Percentiles rank a stretch among this genome's conserved stretches.
Conservation (phyloP, 2,888 invertebrate species). For the Synanthedon tipuliformis region DNA sequence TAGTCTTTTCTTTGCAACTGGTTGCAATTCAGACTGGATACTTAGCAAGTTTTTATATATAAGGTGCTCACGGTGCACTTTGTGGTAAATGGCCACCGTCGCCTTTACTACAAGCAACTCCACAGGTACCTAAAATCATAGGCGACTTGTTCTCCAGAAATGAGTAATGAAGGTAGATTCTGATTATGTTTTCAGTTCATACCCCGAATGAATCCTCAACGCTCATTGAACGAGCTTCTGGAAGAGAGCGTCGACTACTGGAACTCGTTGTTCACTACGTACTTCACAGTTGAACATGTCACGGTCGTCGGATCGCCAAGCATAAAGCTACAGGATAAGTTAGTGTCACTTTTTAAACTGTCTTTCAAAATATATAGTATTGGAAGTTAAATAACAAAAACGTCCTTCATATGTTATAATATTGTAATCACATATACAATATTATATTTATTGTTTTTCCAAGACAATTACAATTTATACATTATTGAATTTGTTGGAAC, state of each 20-base stretch:
- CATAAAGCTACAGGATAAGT: conserved; percentile 49
- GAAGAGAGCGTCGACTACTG: conserved; percentile 76
- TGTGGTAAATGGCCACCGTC: too few relatives aligned
- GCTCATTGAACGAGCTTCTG: conserved; percentile 70
- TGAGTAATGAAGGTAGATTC: too few relatives aligned
- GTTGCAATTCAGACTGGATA: too few relatives aligned
- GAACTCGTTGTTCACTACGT: conserved; percentile 75
- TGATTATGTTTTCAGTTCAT: conserved; percentile 62
- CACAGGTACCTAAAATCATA: background rate
- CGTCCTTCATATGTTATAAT: background rate
- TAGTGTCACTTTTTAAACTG: conserved; percentile 8
- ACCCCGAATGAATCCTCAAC: conserved; percentile 76
- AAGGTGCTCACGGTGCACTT: too few relatives aligned
- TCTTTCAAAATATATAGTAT: background rate
- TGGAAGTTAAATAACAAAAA: background rate
- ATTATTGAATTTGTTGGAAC: too few relatives aligned
- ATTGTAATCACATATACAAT: too few relatives aligned
- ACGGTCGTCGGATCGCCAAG: conserved; percentile 73
- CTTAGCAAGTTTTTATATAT: too few relatives aligned
- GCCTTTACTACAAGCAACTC: too few relatives aligned
- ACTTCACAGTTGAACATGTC: conserved; percentile 73
- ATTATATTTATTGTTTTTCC: too few relatives aligned
- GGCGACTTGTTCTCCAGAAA: too few relatives aligned
- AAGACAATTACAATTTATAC: too few relatives aligned
- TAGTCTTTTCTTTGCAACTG: too few relatives aligned